A percentile compares a stretch with the other conserved stretches of the same genome.
Evolutionary conservation across 2,888 invertebrate species (phyloP).

Genomic region (Coenonympha arcania): DNA sequence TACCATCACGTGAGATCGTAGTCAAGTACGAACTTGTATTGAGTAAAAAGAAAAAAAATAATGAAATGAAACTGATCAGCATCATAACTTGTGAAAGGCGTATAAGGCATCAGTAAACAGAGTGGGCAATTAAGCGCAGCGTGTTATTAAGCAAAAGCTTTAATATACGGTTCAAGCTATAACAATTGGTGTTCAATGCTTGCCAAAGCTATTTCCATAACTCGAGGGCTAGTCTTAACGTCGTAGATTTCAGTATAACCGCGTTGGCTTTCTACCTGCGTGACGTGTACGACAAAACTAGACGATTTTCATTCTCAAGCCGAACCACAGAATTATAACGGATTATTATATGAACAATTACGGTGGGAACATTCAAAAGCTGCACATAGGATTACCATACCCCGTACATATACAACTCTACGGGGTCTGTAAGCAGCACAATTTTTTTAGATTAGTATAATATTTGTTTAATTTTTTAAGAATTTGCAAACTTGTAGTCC

Average conservation of each 20-base stretch:
- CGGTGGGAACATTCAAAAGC: no score
- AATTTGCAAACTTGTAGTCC: no score
- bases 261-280: slow-evolving; percentile 10
- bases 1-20: no score
- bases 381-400: no score
- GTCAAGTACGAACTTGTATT: no score
- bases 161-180: slow-evolving; percentile 28
- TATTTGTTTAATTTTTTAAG: no score
- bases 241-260: slow-evolving; percentile 45
- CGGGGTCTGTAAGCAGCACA: no score
- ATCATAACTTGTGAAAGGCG: background rate
- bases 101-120: slow-evolving; percentile 3
- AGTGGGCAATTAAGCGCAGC: slow-evolving; percentile 21
- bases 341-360: no score
- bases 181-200: slow-evolving; percentile 33
- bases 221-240: slow-evolving; percentile 40
- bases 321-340: no score
- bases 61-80: background rate
- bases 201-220: slow-evolving; percentile 38
- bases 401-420: no score
- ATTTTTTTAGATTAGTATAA: no score
- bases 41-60: no score
- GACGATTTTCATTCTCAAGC: background rate
- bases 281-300: slow-evolving; percentile 9
- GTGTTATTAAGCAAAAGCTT: slow-evolving; percentile 28